Percentiles rank a stretch among this genome's conserved stretches.
These are phyloP conservation scores for Liopterus haemorrhoidalis DNA, from an alignment of 2,888 invertebrate species.

Conservation along the genomic window DNA sequence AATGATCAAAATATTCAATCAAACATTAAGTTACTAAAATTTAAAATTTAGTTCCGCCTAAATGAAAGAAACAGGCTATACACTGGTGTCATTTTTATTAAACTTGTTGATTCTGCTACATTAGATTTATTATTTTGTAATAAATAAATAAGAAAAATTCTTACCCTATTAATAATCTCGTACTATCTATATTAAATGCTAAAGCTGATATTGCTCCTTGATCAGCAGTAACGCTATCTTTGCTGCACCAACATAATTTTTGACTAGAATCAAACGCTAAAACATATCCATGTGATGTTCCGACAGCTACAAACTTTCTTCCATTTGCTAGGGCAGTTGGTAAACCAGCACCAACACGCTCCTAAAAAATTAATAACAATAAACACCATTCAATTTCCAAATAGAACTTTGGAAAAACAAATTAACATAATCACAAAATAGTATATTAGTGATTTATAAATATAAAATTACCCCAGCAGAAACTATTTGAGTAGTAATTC, in stretches of 20 bases:
- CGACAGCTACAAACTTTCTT: conserved; percentile 76
- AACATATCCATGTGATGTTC: conserved; percentile 89
- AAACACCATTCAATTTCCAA: conserved; percentile 1
- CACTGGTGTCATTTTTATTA: too few relatives aligned
- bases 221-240: conserved; percentile 59
- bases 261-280: conserved; percentile 82
- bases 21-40: too few relatives aligned
- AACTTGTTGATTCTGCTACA: too few relatives aligned
- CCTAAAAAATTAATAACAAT: conserved; percentile 50
- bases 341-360: conserved; percentile 81
- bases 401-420: background rate
- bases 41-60: too few relatives aligned
- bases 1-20: too few relatives aligned
- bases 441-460: conserved; percentile 3
- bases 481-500: conserved; percentile 79
- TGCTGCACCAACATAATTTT: conserved; percentile 82
- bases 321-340: conserved; percentile 78
- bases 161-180: conserved; percentile 72
- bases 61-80: too few relatives aligned
- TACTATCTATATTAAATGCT: conserved; percentile 81
- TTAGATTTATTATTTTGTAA: too few relatives aligned
- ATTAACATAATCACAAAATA: conserved; percentile 5
- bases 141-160: too few relatives aligned
- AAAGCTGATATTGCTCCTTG: conserved; percentile 77
- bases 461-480: conserved; percentile 69